Evolutionary conservation across 2,888 invertebrate species (phyloP), one percentile per base, ranked within the genome.

Genomic region (Caprella mutica): DNA sequence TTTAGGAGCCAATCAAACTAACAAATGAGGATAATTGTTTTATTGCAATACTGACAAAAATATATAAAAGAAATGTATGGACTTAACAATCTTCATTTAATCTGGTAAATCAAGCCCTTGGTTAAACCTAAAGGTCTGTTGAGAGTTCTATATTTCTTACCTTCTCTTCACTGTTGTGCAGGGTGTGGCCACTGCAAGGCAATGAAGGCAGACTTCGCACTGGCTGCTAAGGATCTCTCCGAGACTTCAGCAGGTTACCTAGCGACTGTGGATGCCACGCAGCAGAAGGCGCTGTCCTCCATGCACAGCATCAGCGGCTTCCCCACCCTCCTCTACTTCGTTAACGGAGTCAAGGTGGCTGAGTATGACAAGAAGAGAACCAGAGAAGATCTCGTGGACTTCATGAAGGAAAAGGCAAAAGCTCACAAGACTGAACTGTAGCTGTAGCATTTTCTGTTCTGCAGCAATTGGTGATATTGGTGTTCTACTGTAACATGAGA

Each of bases 121-220:
- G n/a, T n/a, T n/a, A n/a, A n/a, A n/a, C n/a, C n/a, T n/a, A n/a
- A n/a, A n/a, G n/a, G n/a, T n/a, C n/a, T n/a, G n/a, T n/a, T n/a
- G n/a, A n/a, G n/a, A n/a, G n/a, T n/a, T n/a, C n/a, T n/a, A n/a
- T n/a, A n/a, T n/a, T n/a, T n/a, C n/a, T n/a, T n/a, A n/a, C n/a
- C n/a, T n/a, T n/a, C n/a, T n/a, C n/a, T n/a, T n/a, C n/a, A n/a
- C n/a, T n/a, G n/a, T n/a, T n/a, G 56, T 65, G 14, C 71, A 84
- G 84, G 84, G 84, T 86, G 86, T 69, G 79, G 80, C 0, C 82
- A 84, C 68, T 86, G 86, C 68, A 78, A 80, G 52, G 73, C 77
- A 17, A 78, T 80, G 71, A 85, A 85, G 69, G 82, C 84, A 3
- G 79, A 79, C 6, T 84, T 79, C 71, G 79, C 79, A 58, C 72